Evolutionary conservation across 2,797 vertebrate genomes (phyloP).

Genomic region (Ceryle rudis): DNA sequence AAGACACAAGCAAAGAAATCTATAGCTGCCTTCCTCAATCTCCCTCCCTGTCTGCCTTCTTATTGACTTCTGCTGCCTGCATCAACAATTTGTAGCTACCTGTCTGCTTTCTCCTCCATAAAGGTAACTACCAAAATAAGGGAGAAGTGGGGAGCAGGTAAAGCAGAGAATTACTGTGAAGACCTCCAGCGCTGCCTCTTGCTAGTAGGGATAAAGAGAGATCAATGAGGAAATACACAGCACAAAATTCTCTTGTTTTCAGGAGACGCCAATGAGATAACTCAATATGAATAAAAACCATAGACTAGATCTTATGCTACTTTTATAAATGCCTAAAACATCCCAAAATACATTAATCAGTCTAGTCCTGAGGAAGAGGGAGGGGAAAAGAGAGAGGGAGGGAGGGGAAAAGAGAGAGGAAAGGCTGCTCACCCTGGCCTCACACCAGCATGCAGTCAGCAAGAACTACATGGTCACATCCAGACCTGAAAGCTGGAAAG

Average conservation of each 20-base stretch:
- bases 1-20: constrained; percentile 79
- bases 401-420: no score
- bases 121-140: constrained; percentile 17
- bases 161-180: not conserved
- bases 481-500: not conserved
- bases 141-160: not conserved
- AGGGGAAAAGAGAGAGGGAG: no score
- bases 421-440: not conserved
- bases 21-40: constrained; percentile 78
- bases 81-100: constrained; percentile 60
- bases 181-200: not conserved
- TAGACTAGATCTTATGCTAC: not conserved
- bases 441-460: not conserved
- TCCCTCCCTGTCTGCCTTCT: constrained; percentile 68
- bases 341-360: not conserved
- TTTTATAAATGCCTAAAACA: not conserved
- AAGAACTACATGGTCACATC: not conserved
- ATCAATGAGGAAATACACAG: not conserved
- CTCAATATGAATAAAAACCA: not conserved
- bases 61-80: constrained; percentile 76
- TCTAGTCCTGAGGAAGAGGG: not conserved
- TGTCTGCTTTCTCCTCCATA: constrained; percentile 56
- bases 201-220: not conserved
- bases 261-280: not conserved
- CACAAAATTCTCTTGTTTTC: not conserved